Percentiles rank a stretch among this genome's conserved stretches.
These are phyloP conservation scores for Melanogrammus aeglefinus DNA, from an alignment of 2,797 vertebrate species.

Conservation along the genomic window DNA sequence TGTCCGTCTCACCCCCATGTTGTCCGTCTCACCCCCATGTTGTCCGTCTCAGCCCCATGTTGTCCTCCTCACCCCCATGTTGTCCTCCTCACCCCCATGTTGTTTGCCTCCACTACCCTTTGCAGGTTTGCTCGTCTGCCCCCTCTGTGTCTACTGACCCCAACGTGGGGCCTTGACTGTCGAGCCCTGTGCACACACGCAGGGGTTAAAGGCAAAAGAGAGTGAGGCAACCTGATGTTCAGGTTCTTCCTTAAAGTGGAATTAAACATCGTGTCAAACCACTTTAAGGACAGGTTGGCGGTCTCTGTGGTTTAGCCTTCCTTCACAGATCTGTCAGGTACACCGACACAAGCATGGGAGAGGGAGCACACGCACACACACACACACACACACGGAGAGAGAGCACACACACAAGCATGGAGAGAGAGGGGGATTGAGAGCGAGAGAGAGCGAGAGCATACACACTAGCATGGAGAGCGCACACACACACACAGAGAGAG, in stretches of 20 bases:
- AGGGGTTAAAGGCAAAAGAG: not conserved
- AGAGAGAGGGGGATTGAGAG: no score
- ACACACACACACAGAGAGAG: not conserved
- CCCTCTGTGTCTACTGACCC: not conserved
- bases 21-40: no score
- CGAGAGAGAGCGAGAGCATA: not conserved
- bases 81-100: not conserved
- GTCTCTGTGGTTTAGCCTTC: not conserved
- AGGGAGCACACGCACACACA: not conserved
- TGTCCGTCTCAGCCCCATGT: no score
- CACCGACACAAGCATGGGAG: not conserved
- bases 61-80: no score
- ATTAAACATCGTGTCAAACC: not conserved
- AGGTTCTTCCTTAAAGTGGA: not conserved
- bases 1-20: no score
- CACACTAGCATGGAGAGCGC: not conserved
- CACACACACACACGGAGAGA: constrained; percentile 6
- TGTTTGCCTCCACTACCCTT: not conserved
- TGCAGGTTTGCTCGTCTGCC: not conserved
- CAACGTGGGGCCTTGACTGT: not conserved
- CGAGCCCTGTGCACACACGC: not conserved
- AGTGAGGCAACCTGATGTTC: not conserved
- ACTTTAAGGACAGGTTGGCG: not conserved
- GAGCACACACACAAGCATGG: not conserved
- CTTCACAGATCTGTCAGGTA: not conserved